Conservation (phyloP, 1,140 invertebrate genomes). For the Zaprionus gabonicus region DNA sequence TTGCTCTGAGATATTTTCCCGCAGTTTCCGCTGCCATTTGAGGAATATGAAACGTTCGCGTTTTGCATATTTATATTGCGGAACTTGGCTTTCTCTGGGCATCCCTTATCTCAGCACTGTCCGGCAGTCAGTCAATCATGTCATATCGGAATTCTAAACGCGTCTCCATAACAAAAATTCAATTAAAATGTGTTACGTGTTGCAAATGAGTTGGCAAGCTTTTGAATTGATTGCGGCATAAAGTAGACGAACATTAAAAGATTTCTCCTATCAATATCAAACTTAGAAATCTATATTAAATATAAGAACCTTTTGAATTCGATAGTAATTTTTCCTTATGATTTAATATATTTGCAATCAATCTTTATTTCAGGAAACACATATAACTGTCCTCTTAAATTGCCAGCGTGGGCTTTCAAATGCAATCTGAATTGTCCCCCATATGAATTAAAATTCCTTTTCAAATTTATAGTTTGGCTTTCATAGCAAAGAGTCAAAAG, state of each 20-base stretch:
- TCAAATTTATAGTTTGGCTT: constrained; percentile 30
- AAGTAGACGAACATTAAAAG: constrained; percentile 18
- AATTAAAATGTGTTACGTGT: constrained; percentile 75
- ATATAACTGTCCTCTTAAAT: background rate
- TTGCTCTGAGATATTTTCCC: constrained; percentile 13
- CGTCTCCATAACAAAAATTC: constrained; percentile 64
- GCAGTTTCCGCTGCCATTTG: constrained; percentile 37
- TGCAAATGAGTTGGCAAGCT: constrained; percentile 65
- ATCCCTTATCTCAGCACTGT: background rate
- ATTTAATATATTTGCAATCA: no score
- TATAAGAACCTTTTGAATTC: no score
- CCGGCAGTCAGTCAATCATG: constrained; percentile 30
- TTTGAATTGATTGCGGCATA: constrained; percentile 67
- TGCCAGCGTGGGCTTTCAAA: background rate
- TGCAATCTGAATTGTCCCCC: constrained; percentile 6
- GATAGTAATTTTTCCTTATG: no score
- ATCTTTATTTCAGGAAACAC: no score
- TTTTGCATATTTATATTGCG: constrained; percentile 76
- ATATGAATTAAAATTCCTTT: constrained; percentile 34
- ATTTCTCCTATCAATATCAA: no score
- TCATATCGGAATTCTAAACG: constrained; percentile 59
- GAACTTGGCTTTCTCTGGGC: constrained; percentile 14
- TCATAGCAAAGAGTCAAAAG: constrained; percentile 27
- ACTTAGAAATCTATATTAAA: no score
- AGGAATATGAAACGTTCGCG: constrained; percentile 73